Percentiles rank a stretch among this genome's conserved stretches.
Conservation (phyloP, 2,888 invertebrate genomes). For the Drosophila hamatofila region DNA sequence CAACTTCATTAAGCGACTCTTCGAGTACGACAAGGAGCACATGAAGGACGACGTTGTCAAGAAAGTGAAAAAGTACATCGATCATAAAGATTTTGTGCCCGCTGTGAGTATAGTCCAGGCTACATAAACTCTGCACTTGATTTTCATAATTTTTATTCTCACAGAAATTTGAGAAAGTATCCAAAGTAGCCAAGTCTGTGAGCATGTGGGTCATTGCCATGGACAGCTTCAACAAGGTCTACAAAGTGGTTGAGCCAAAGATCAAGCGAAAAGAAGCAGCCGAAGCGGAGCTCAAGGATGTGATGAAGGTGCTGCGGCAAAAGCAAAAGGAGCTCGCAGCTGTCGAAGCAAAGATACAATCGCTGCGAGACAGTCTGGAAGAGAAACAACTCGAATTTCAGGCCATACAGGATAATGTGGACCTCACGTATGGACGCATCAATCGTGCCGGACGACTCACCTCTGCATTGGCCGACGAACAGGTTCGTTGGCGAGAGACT, state of each 20-base stretch:
- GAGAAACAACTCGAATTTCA: conserved; percentile 91
- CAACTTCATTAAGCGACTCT: conserved; percentile 92
- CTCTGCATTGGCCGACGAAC: conserved; percentile 94
- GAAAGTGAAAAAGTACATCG: conserved; percentile 93
- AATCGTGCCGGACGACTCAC: conserved; percentile 93
- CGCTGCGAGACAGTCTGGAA: conserved; percentile 87
- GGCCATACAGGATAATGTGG: conserved; percentile 90
- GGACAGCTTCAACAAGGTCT: conserved; percentile 94
- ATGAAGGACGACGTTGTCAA: conserved; percentile 91
- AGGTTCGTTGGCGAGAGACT: conserved; percentile 92
- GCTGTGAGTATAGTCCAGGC: conserved; percentile 85
- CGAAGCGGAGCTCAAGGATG: conserved; percentile 90
- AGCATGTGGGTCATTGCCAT: conserved; percentile 97
- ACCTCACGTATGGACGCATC: conserved; percentile 91
- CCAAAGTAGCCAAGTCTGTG: conserved; percentile 95
- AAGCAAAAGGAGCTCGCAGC: conserved; percentile 93
- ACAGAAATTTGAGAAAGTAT: conserved; percentile 91
- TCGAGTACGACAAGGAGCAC: conserved; percentile 94
- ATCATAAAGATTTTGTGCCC: conserved; percentile 94
- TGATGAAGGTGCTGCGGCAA: conserved; percentile 90
- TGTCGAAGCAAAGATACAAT: conserved; percentile 90
- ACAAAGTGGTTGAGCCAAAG: conserved; percentile 95
- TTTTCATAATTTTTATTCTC: not conserved
- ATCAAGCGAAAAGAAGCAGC: conserved; percentile 91
- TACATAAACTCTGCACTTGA: not conserved